Conservation (phyloP, 2,113 vertebrate species). For the Ophiodon elongatus region DNA sequence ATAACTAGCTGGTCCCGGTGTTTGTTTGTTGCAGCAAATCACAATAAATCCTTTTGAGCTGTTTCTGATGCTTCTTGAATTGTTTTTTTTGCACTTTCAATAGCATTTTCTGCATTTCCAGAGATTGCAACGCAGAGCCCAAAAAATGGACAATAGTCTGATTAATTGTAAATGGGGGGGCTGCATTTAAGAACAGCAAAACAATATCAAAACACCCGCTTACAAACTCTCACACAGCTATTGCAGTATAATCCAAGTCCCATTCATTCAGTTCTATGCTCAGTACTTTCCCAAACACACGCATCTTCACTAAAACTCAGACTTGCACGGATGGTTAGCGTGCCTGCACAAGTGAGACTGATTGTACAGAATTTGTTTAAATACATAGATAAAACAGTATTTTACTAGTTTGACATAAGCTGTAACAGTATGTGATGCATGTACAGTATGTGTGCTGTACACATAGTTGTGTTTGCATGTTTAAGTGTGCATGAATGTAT, state of each 20-base stretch:
- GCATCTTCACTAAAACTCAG: not conserved
- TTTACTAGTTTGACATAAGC: too few relatives aligned
- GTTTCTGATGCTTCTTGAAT: not conserved
- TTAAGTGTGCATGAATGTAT: too few relatives aligned
- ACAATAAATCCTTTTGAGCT: not conserved
- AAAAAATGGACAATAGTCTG: not conserved
- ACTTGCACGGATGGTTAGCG: not conserved
- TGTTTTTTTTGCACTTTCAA: not conserved
- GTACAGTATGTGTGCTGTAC: too few relatives aligned
- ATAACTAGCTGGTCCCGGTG: not conserved
- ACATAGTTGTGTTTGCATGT: too few relatives aligned
- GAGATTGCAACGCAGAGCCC: too few relatives aligned
- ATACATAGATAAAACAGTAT: too few relatives aligned
- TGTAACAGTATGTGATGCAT: too few relatives aligned
- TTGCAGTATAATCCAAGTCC: not conserved
- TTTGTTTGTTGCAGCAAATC: not conserved
- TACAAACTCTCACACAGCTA: not conserved
- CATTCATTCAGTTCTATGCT: not conserved
- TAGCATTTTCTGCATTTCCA: conserved; percentile 1
- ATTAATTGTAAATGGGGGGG: not conserved
- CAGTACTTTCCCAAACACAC: not conserved
- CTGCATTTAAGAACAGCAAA: not conserved
- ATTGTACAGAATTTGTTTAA: too few relatives aligned
- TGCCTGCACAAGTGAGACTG: too few relatives aligned
- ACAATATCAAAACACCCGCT: not conserved